Evolutionary conservation across 1,140 invertebrate genomes (phyloP).

Genomic region (Bombus picipes): DNA sequence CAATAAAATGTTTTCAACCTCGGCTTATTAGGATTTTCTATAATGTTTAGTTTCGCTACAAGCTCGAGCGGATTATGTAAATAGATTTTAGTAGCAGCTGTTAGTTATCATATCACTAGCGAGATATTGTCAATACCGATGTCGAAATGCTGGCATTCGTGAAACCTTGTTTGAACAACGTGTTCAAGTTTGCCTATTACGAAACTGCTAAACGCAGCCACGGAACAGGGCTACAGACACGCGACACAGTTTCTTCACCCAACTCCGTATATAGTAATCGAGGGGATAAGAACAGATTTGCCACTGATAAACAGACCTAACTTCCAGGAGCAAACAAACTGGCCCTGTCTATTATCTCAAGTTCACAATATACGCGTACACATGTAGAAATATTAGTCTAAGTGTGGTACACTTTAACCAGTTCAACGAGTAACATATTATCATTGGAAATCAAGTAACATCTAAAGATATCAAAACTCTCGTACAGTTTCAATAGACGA

Average conservation of each 20-base stretch:
- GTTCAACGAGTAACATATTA: too few species aligned
- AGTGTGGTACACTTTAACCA: too few species aligned
- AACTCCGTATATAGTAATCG: neutral
- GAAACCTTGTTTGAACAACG: conserved; percentile 1
- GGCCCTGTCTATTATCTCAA: too few species aligned
- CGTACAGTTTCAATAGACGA: too few species aligned
- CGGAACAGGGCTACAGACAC: neutral
- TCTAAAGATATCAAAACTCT: too few species aligned
- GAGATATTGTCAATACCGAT: neutral
- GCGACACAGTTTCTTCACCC: neutral
- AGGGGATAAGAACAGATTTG: neutral
- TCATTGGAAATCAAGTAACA: too few species aligned
- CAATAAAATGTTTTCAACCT: too few species aligned
- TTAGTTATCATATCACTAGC: neutral
- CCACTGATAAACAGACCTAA: neutral
- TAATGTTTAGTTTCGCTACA: too few species aligned
- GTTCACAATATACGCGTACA: too few species aligned
- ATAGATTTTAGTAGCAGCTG: neutral
- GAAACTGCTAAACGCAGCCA: neutral
- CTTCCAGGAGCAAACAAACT: too few species aligned
- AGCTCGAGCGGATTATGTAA: neutral
- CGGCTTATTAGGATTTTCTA: too few species aligned
- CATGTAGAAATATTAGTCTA: too few species aligned
- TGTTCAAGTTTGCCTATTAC: neutral
- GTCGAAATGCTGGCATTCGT: neutral